Evolutionary conservation across 2,113 vertebrate genomes (phyloP).

Genomic region (Prunella himalayana): DNA sequence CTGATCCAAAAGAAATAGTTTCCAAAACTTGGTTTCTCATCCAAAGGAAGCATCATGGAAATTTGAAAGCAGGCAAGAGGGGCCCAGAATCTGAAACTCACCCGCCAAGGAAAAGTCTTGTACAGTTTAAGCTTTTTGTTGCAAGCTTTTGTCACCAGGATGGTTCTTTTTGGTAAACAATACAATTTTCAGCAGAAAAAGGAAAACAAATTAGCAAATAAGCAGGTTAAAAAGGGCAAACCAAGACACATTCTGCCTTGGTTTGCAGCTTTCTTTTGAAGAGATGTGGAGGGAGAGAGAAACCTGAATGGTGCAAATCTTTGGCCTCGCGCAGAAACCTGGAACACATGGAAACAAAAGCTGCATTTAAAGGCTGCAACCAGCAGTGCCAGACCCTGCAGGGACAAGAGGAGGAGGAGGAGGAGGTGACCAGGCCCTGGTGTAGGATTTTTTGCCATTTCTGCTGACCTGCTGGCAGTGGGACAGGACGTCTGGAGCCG

Average conservation of each 20-base stretch:
- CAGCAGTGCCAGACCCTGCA: neutral
- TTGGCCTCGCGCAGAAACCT: neutral
- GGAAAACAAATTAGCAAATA: neutral
- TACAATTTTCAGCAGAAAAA: neutral
- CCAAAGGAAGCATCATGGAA: slow-evolving; percentile 65
- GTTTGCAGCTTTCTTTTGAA: neutral
- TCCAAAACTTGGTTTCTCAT: slow-evolving; percentile 49
- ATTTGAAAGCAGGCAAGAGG: slow-evolving; percentile 39
- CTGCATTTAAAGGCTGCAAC: slow-evolving; percentile 38
- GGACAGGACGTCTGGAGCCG: slow-evolving; percentile 12
- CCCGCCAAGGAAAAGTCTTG: slow-evolving; percentile 3
- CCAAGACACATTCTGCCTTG: neutral
- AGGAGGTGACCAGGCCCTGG: slow-evolving; percentile 18
- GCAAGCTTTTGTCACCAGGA: neutral
- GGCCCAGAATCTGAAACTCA: slow-evolving; percentile 14
- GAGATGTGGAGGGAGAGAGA: neutral
- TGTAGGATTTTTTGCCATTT: neutral
- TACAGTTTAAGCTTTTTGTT: slow-evolving; percentile 12
- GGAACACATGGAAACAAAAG: slow-evolving; percentile 25
- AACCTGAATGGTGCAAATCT: neutral
- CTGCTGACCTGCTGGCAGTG: neutral
- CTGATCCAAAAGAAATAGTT: slow-evolving; percentile 61
- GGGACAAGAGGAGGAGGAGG: neutral
- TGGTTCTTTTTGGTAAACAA: neutral
- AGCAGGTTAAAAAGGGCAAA: neutral